Evolutionary conservation across 2,113 vertebrate species (phyloP).

Genomic region (Pitta sordida): DNA sequence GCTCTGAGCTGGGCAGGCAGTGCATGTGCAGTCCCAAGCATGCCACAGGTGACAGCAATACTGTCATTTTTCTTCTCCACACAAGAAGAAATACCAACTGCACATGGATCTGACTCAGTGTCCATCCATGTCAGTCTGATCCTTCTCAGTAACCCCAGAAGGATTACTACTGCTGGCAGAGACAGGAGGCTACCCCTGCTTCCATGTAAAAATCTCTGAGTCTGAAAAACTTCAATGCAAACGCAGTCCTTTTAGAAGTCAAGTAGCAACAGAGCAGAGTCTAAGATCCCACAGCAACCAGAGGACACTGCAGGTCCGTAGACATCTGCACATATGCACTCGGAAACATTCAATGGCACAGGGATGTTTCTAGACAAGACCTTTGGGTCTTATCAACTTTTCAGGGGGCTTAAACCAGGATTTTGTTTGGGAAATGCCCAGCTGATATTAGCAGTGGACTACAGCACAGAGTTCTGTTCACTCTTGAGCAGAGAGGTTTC

Average conservation of each 20-base stretch:
- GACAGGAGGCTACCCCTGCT: background rate
- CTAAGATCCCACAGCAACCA: background rate
- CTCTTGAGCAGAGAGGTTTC: background rate
- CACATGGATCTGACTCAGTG: background rate
- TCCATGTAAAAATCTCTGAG: background rate
- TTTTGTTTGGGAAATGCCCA: background rate
- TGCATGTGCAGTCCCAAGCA: background rate
- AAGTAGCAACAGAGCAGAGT: background rate
- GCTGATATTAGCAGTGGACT: background rate
- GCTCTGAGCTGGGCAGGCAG: background rate
- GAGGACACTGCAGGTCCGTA: background rate
- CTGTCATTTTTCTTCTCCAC: background rate
- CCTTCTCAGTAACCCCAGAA: background rate
- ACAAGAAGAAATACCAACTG: background rate
- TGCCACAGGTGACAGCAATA: background rate
- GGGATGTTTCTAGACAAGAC: background rate
- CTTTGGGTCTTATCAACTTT: background rate
- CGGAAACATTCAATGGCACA: background rate
- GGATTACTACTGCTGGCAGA: background rate
- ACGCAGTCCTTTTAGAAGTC: background rate
- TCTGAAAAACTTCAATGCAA: background rate
- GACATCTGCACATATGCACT: background rate
- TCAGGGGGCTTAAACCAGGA: background rate
- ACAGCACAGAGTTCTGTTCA: background rate
- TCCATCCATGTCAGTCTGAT: background rate